These are phyloP conservation scores for Coremacera marginata DNA, from an alignment of 2,888 invertebrate genomes.

Conservation along the genomic window DNA sequence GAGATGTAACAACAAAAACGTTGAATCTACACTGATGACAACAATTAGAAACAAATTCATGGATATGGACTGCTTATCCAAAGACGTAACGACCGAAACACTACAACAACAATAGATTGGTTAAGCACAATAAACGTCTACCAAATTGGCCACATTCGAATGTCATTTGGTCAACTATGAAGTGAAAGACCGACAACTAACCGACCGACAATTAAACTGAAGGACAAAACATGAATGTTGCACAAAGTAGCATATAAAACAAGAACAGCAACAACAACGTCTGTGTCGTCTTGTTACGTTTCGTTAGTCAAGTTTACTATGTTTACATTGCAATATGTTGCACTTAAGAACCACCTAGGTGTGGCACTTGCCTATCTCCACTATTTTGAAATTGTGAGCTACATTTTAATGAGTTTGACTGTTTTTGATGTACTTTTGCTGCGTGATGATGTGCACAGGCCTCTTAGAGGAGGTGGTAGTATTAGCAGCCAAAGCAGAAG, in stretches of 20 bases:
- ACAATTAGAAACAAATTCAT: conserved; percentile 1
- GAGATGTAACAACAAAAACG: background rate
- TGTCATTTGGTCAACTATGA: conserved; percentile 12
- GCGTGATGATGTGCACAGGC: too few species aligned
- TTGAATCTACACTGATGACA: background rate
- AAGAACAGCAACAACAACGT: too few species aligned
- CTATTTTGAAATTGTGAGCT: background rate
- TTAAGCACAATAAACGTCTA: conserved; percentile 24
- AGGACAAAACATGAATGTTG: too few species aligned
- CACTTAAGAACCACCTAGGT: too few species aligned
- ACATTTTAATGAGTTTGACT: background rate
- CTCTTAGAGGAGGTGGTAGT: too few species aligned
- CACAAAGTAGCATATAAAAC: too few species aligned
- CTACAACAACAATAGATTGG: background rate
- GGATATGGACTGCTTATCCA: background rate
- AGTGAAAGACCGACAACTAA: background rate
- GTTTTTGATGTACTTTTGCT: background rate
- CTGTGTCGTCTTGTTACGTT: too few species aligned
- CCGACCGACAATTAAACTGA: background rate
- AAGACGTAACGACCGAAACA: background rate
- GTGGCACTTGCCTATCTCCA: background rate
- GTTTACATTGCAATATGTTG: too few species aligned
- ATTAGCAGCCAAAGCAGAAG: too few species aligned
- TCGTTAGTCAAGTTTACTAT: too few species aligned
- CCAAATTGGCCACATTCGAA: conserved; percentile 21